Evolutionary conservation across 2,797 vertebrate species (phyloP), one percentile per base, ranked within the genome.

Genomic region (Darevskia nairensis): DNA sequence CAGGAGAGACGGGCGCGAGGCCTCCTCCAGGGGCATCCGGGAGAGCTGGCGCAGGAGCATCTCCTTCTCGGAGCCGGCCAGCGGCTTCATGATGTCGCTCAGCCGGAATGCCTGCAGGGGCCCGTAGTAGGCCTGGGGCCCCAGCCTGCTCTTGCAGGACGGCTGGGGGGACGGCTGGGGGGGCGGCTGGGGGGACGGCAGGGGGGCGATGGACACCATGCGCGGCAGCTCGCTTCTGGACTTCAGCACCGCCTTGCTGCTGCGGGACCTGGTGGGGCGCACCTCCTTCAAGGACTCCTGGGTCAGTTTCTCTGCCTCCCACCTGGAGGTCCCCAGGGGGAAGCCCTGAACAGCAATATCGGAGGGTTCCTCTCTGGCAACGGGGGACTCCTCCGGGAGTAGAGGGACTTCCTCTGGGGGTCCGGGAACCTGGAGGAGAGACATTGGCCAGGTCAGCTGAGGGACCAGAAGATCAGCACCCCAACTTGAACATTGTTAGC

Each of bases 1-100:
- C 0, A 10, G 32, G 4, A 74, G 1, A 0, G 1, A 17, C 0
- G 0, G 0, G 3, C 0, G n/a, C 3, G 41, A 6, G 0, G 0
- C 9, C 1, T 32, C 27, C 8, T 69, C 64, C 8, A 39, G 3
- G 4, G 55, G 8, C 10, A 27, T 27, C 39, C 71, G 86, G 8
- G 83, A 35, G 29, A 80, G 9, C 35, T 89, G 69, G 39, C 76
- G 69, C 59, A 59, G 2, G 9, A 90, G 61, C 41, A 46, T 82
- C 5, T 71, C 64, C 82, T 91, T 89, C 71, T 90, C 86, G 0
- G 75, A 50, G n/a, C 80, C 19, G 13, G 76, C 77, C 50, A 80
- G 64, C 1, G 79, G 61, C 35, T 69, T 88, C 0, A 23, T 41
- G 1, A 74, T 19, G 23, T 59, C 17, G 27, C 44, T 13, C 3